Evolutionary conservation across 2,797 vertebrate species (phyloP).

Genomic region (Acrossocheilus wenchowensis): DNA sequence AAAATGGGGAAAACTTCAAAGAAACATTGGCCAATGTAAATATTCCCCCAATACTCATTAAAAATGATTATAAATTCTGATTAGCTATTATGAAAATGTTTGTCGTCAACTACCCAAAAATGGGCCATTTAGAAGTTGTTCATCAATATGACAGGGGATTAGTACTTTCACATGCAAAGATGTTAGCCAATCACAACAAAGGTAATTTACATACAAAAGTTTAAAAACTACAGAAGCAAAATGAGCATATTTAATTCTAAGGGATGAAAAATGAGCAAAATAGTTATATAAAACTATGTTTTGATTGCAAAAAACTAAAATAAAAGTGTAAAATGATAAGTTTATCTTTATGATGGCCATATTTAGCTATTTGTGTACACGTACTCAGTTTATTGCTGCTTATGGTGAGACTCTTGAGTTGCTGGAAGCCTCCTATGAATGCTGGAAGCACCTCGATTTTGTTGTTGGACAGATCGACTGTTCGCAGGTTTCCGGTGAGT

Average conservation of each 20-base stretch:
- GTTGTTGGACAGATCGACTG: slow-evolving; percentile 91
- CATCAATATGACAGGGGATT: not conserved
- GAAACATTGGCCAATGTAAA: not conserved
- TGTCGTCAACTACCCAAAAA: not conserved
- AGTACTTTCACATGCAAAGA: not conserved
- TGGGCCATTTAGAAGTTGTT: not conserved
- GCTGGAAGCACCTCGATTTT: slow-evolving; percentile 90
- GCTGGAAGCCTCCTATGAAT: slow-evolving; percentile 87
- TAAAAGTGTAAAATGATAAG: too few relatives aligned
- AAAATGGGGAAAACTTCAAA: not conserved
- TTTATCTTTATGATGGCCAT: not conserved
- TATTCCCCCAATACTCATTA: not conserved
- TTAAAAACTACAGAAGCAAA: not conserved
- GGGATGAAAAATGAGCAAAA: not conserved
- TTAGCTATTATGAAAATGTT: not conserved
- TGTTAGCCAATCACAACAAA: slow-evolving; percentile 4
- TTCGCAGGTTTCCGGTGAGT: slow-evolving; percentile 88
- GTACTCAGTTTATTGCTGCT: slow-evolving; percentile 91
- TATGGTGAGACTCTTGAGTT: slow-evolving; percentile 89
- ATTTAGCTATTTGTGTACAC: slow-evolving; percentile 55
- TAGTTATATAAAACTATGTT: not conserved
- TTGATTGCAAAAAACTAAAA: not conserved
- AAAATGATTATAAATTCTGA: not conserved
- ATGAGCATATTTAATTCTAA: not conserved
- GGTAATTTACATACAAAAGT: not conserved